Evolutionary conservation across 2,113 vertebrate species (phyloP).

Genomic region (Pedionomus torquatus): DNA sequence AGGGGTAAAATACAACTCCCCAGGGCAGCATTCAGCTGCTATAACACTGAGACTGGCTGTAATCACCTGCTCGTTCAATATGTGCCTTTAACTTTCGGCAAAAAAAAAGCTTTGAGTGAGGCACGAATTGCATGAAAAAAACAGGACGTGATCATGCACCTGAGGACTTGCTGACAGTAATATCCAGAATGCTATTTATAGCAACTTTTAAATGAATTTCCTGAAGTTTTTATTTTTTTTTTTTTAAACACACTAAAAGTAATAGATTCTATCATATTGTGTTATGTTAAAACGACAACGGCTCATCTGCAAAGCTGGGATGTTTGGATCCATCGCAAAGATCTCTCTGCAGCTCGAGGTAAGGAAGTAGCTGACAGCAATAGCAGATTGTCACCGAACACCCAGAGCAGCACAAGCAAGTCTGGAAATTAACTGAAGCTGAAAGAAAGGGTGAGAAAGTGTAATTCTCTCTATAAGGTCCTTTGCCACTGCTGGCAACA

Average conservation of each 20-base stretch:
- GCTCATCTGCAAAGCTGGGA: not conserved
- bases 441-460: not conserved
- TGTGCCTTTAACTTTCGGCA: conserved; percentile 5
- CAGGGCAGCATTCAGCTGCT: conserved; percentile 51
- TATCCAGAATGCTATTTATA: not conserved
- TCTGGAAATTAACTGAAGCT: not conserved
- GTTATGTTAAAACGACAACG: not conserved
- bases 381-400: not conserved
- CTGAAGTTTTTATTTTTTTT: not conserved
- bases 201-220: not conserved
- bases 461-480: not conserved
- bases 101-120: not conserved
- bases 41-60: conserved; percentile 29
- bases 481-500: not conserved
- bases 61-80: conserved; percentile 45
- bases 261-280: not conserved
- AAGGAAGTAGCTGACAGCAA: not conserved
- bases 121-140: not conserved
- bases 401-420: not conserved
- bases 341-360: not conserved
- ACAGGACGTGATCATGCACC: not conserved
- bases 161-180: not conserved
- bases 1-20: conserved; percentile 65
- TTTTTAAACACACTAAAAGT: not conserved
- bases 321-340: not conserved